Percentiles rank a stretch among this genome's conserved stretches.
Evolutionary conservation across 2,113 vertebrate genomes (phyloP).

Genomic region (Pao palembangensis): DNA sequence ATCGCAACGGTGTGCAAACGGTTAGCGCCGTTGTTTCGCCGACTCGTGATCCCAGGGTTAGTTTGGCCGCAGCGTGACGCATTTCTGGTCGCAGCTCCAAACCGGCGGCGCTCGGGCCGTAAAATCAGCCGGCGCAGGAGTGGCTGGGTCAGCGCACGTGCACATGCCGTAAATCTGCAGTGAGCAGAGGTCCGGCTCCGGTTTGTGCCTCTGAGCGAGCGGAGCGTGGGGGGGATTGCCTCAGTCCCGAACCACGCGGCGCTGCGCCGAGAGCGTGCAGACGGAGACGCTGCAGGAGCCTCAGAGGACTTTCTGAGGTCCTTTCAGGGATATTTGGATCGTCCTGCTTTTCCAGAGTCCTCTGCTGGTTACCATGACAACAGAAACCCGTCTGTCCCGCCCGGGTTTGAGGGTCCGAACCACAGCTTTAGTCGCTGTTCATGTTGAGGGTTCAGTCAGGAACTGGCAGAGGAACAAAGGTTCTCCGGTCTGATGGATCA

Average conservation of each 20-base stretch:
- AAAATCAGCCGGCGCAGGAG: no score
- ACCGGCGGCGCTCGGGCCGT: not conserved
- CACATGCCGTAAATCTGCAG: not conserved
- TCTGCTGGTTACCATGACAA: no score
- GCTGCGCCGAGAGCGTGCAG: constrained; percentile 52
- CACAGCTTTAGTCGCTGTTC: constrained; percentile 41
- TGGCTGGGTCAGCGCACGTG: not conserved
- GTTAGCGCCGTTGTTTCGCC: no score
- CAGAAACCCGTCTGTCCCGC: no score
- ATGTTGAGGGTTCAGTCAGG: constrained; percentile 21
- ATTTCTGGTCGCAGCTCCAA: not conserved
- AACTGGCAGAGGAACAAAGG: no score
- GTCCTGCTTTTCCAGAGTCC: no score
- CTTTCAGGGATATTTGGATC: not conserved
- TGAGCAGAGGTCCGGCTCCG: constrained; percentile 17
- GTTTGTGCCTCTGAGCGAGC: constrained; percentile 46
- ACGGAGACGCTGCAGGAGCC: no score
- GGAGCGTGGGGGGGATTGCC: constrained; percentile 61
- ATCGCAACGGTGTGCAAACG: no score
- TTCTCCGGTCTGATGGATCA: constrained; percentile 3
- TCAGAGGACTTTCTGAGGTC: constrained; percentile 20
- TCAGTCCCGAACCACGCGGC: constrained; percentile 69
- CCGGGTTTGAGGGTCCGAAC: no score
- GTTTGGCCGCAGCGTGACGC: no score
- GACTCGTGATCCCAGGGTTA: no score